phyloP scores from a whole-genome alignment of 1,140 invertebrate genomes.

The Neocloeon triangulifer region DNA sequence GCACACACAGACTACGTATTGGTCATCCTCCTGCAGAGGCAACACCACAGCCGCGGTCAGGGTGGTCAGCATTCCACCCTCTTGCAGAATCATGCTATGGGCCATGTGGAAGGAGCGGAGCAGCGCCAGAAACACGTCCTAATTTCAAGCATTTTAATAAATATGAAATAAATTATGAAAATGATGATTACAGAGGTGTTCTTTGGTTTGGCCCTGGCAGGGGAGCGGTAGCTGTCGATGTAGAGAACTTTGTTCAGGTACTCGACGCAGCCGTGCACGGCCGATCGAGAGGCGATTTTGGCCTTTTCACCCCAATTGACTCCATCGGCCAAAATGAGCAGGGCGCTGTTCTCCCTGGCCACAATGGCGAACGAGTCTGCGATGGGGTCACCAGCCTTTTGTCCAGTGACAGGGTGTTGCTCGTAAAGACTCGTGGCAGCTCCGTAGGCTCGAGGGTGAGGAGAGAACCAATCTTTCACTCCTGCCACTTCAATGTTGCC shows the following conservation, averaged over 20 bases:
- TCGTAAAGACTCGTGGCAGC: conserved; percentile 48
- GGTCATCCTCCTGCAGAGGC: conserved; percentile 24
- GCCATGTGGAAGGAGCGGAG: conserved; percentile 69
- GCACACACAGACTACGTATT: conserved; percentile 66
- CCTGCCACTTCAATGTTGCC: conserved; percentile 39
- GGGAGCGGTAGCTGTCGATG: no score
- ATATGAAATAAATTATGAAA: no score
- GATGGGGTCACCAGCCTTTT: conserved; percentile 64
- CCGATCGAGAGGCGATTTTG: conserved; percentile 32
- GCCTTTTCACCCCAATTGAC: conserved; percentile 76
- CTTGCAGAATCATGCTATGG: conserved; percentile 66
- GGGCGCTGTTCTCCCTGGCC: conserved; percentile 50
- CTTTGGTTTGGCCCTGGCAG: no score
- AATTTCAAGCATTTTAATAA: neutral
- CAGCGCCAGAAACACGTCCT: conserved; percentile 61
- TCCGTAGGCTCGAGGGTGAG: conserved; percentile 41
- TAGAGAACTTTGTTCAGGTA: conserved; percentile 63
- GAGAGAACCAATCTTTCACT: conserved; percentile 39
- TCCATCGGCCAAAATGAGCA: conserved; percentile 72
- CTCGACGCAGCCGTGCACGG: conserved; percentile 53
- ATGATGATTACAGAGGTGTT: no score
- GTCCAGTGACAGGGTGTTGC: conserved; percentile 47
- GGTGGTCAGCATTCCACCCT: conserved; percentile 70
- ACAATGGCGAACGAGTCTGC: conserved; percentile 77
- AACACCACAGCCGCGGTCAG: conserved; percentile 56